Evolutionary conservation across 2,888 invertebrate genomes (phyloP).

Genomic region (Cheilosia soror): DNA sequence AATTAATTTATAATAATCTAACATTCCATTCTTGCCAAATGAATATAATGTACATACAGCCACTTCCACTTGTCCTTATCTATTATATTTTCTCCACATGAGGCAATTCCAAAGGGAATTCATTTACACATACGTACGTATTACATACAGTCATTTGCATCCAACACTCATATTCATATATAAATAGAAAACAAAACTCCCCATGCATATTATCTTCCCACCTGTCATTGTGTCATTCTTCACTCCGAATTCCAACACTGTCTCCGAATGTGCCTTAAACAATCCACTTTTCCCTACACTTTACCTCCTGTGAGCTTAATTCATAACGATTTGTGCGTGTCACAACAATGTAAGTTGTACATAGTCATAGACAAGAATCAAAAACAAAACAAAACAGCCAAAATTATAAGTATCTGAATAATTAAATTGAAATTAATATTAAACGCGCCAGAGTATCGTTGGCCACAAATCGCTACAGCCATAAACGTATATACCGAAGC

Average conservation of each 20-base stretch:
- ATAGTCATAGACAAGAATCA: background rate
- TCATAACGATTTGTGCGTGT: conserved; percentile 61
- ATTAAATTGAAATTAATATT: conserved; percentile 71
- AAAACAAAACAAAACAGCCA: background rate
- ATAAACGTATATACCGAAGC: conserved; percentile 19
- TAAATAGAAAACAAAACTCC: background rate
- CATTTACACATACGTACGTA: too few relatives aligned
- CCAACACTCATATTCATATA: background rate
- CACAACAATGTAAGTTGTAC: conserved; percentile 11
- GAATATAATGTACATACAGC: too few relatives aligned
- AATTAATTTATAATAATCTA: too few relatives aligned
- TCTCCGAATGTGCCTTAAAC: conserved; percentile 21
- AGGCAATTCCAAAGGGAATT: too few relatives aligned
- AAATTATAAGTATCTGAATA: conserved; percentile 17
- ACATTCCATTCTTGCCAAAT: too few relatives aligned
- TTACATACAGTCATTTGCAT: too few relatives aligned
- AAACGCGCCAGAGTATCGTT: conserved; percentile 37
- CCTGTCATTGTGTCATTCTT: background rate
- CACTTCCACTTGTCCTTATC: too few relatives aligned
- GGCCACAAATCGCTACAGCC: conserved; percentile 45
- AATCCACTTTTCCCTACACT: conserved; percentile 14
- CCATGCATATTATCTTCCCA: background rate
- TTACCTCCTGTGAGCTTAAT: conserved; percentile 33
- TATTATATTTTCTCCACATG: too few relatives aligned
- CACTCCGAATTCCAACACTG: background rate